These are phyloP conservation scores for Dendroctonus valens DNA, from an alignment of 1,140 invertebrate species.

Conservation along the genomic window DNA sequence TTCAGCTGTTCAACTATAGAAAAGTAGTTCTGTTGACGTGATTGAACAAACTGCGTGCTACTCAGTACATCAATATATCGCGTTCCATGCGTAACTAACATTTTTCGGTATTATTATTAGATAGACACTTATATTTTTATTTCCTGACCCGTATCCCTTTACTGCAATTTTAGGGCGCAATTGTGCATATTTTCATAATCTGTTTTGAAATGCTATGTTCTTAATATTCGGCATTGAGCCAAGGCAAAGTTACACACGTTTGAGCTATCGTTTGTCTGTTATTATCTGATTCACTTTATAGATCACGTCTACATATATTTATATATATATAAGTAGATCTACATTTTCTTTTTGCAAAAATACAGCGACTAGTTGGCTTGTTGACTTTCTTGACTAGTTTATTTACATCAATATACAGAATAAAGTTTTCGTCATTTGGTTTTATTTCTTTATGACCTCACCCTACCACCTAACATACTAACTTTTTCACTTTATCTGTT, in stretches of 20 bases:
- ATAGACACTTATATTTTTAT: conserved; percentile 8
- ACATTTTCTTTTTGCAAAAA: conserved; percentile 25
- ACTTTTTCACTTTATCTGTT: not conserved
- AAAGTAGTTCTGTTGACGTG: too few species aligned
- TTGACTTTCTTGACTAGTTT: not conserved
- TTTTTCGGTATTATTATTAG: too few species aligned
- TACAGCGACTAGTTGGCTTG: not conserved
- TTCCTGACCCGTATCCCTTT: not conserved
- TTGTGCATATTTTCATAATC: conserved; percentile 19
- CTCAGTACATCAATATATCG: too few species aligned
- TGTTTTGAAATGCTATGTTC: conserved; percentile 42
- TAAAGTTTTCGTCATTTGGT: conserved; percentile 19
- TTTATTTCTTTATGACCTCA: conserved; percentile 31
- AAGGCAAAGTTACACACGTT: conserved; percentile 47
- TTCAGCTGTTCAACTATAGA: too few species aligned
- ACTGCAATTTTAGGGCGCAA: not conserved
- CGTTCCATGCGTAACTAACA: too few species aligned
- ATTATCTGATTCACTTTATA: conserved; percentile 37
- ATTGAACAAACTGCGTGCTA: too few species aligned
- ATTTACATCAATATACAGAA: conserved; percentile 29
- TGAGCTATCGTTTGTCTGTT: conserved; percentile 52
- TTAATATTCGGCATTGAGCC: conserved; percentile 46
- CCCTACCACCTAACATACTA: not conserved
- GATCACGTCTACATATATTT: conserved; percentile 31
- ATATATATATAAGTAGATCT: conserved; percentile 28